phyloP scores from a whole-genome alignment of 2,888 invertebrate species.

The Plagodis pulveraria region DNA sequence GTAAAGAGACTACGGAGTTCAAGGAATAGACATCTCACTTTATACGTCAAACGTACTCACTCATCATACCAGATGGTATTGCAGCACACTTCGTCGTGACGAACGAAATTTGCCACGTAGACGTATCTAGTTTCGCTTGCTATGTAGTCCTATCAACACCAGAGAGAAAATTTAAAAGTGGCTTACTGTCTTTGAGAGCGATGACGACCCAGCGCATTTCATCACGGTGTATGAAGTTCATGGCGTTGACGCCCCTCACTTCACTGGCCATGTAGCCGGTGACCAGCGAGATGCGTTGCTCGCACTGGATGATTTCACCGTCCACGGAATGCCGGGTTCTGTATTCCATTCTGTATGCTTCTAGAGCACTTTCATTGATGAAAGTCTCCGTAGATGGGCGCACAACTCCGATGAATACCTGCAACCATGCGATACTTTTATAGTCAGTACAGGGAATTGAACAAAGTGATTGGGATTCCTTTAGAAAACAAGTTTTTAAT shows the following conservation, averaged over 20 bases:
- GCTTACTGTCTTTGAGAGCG: slow-evolving; percentile 90
- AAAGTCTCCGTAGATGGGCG: slow-evolving; percentile 87
- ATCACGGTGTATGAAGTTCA: slow-evolving; percentile 94
- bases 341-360: slow-evolving; percentile 89
- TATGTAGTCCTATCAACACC: too few species aligned
- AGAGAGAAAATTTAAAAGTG: too few species aligned
- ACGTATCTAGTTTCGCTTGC: too few species aligned
- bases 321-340: slow-evolving; percentile 94
- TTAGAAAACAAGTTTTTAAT: too few species aligned
- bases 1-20: too few species aligned
- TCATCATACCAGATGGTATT: too few species aligned
- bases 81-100: too few species aligned
- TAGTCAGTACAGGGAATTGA: too few species aligned
- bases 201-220: slow-evolving; percentile 95
- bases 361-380: slow-evolving; percentile 65
- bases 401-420: slow-evolving; percentile 88
- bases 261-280: slow-evolving; percentile 95
- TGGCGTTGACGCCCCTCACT: slow-evolving; percentile 93
- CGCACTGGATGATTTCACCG: slow-evolving; percentile 94
- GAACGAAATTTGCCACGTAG: too few species aligned
- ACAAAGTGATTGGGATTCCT: too few species aligned
- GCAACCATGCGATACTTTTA: slow-evolving; percentile 11
- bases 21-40: too few species aligned
- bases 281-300: slow-evolving; percentile 94
- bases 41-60: too few species aligned